Conservation (phyloP, 2,888 invertebrate genomes). For the Ctena decussata region DNA sequence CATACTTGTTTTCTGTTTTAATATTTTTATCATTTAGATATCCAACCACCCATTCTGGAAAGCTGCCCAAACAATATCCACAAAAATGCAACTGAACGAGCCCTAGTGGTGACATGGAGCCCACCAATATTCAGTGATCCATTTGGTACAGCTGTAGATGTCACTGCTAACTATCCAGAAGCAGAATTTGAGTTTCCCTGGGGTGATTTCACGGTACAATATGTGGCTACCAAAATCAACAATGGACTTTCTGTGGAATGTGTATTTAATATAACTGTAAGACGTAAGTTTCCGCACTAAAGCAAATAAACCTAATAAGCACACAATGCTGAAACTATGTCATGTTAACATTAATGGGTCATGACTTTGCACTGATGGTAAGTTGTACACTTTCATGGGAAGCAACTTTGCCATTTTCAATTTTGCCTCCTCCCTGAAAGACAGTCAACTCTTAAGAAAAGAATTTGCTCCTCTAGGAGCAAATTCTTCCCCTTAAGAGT, state of each 20-base stretch:
- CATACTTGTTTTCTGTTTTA: too few species aligned
- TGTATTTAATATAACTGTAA: conserved; percentile 45
- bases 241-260: conserved; percentile 62
- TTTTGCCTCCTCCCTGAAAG: too few species aligned
- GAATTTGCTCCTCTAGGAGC: too few species aligned
- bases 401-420: too few species aligned
- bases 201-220: conserved; percentile 69
- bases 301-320: background rate
- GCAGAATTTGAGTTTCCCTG: conserved; percentile 64
- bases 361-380: too few species aligned
- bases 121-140: conserved; percentile 67
- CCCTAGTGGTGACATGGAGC: conserved; percentile 50
- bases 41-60: conserved; percentile 63
- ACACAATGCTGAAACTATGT: too few species aligned
- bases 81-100: conserved; percentile 30
- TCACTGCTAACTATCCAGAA: conserved; percentile 57
- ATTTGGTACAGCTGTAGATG: conserved; percentile 36
- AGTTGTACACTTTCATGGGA: too few species aligned
- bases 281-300: conserved; percentile 57
- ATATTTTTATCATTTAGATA: too few species aligned
- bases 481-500: too few species aligned
- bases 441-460: too few species aligned
- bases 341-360: too few species aligned
- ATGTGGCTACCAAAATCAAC: conserved; percentile 59
- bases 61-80: conserved; percentile 46